These are phyloP conservation scores for Megalops cyprinoides DNA, from an alignment of 2,797 vertebrate genomes.

Conservation along the genomic window DNA sequence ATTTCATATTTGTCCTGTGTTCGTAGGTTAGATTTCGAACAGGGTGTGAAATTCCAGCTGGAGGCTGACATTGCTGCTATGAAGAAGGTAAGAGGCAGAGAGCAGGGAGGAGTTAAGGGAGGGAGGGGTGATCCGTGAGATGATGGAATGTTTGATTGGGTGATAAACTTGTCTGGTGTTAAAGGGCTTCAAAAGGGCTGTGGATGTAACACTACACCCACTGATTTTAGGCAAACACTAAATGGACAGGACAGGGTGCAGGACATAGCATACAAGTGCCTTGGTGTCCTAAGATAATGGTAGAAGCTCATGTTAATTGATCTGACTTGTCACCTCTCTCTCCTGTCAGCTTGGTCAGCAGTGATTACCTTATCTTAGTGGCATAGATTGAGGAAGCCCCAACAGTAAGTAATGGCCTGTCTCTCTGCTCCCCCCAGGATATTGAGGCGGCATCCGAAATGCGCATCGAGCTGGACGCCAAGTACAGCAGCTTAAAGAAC, in stretches of 20 bases:
- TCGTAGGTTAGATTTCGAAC: constrained; percentile 64
- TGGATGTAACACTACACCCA: not conserved
- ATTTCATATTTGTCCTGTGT: not conserved
- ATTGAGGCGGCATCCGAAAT: constrained; percentile 60
- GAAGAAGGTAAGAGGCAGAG: constrained; percentile 59
- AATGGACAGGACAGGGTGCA: not conserved
- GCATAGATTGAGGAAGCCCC: not conserved
- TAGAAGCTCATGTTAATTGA: not conserved
- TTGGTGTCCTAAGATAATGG: not conserved
- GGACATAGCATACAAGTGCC: not conserved
- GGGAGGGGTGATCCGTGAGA: not conserved
- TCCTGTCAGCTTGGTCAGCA: not conserved
- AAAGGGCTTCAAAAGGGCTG: not conserved
- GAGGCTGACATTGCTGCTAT: constrained; percentile 64
- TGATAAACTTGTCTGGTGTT: not conserved
- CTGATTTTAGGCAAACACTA: not conserved
- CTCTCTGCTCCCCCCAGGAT: constrained; percentile 49
- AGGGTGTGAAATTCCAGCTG: constrained; percentile 67
- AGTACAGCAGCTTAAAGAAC: constrained; percentile 52
- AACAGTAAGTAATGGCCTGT: not conserved
- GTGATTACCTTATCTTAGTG: not conserved
- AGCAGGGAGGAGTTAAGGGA: not conserved
- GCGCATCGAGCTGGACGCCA: constrained; percentile 59
- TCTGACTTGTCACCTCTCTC: not conserved
- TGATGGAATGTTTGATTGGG: not conserved